phyloP scores from a whole-genome alignment of 2,888 invertebrate species.

The Rhaphigaster nebulosa region DNA sequence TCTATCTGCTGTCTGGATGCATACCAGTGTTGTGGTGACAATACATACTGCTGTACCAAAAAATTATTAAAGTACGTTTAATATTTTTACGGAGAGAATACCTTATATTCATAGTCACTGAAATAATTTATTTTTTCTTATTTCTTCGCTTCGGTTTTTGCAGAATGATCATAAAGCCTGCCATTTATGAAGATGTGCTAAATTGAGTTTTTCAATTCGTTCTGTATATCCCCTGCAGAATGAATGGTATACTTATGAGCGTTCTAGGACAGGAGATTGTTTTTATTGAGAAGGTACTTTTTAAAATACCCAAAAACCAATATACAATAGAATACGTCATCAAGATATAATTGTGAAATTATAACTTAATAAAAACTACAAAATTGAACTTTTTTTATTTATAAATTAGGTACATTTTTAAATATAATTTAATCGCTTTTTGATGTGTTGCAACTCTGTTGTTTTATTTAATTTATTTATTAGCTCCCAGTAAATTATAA shows the following conservation, averaged over 20 bases:
- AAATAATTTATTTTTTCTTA: neutral
- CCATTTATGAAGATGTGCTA: neutral
- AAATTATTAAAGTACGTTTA: neutral
- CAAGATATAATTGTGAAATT: neutral
- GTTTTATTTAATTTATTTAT: too few species aligned
- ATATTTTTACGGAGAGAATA: neutral
- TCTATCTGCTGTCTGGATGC: neutral
- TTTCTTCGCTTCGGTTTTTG: neutral
- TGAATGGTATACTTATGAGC: too few species aligned
- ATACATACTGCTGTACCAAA: conserved; percentile 41
- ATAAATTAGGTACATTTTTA: too few species aligned
- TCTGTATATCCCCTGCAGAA: neutral
- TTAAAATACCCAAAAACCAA: neutral
- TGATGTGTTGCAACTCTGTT: too few species aligned
- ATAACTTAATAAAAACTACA: neutral
- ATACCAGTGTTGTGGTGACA: conserved; percentile 18
- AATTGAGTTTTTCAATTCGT: neutral
- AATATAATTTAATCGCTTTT: too few species aligned
- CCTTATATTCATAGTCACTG: neutral
- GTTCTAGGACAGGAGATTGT: neutral
- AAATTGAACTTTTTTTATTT: too few species aligned
- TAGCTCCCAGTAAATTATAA: too few species aligned
- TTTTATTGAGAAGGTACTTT: neutral
- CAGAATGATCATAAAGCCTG: neutral
- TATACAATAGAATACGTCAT: too few species aligned